phyloP scores from a whole-genome alignment of 2,797 vertebrate species.

The Rhabdophis nuchalis region DNA sequence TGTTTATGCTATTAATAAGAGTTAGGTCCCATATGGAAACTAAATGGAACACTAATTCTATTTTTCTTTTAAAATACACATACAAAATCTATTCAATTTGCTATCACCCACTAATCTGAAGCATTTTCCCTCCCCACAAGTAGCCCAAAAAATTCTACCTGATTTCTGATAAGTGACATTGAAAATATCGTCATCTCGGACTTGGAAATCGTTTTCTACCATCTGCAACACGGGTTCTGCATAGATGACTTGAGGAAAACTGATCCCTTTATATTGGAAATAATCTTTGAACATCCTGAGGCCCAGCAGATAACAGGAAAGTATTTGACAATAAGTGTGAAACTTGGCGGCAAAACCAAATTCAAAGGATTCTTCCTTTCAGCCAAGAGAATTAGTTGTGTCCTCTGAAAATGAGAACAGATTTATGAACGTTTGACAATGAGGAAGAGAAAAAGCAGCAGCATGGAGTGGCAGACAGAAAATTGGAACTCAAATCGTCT shows the following conservation, averaged over 20 bases:
- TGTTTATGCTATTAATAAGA: not conserved
- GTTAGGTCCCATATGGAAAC: not conserved
- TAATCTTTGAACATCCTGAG: constrained; percentile 49
- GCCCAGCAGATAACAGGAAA: not conserved
- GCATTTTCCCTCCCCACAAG: not conserved
- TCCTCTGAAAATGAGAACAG: not conserved
- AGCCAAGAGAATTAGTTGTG: not conserved
- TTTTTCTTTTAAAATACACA: not conserved
- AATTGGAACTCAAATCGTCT: not conserved
- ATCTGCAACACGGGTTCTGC: constrained; percentile 46
- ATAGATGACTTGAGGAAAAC: constrained; percentile 57
- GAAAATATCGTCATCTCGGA: constrained; percentile 66
- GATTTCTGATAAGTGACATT: constrained; percentile 70
- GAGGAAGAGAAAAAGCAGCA: not conserved
- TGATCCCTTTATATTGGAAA: constrained; percentile 64
- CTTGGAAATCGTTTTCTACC: constrained; percentile 46
- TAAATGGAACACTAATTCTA: not conserved
- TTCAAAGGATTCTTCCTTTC: not conserved
- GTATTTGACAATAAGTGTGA: not conserved
- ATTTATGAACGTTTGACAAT: not conserved
- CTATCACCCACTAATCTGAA: not conserved
- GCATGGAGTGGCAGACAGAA: not conserved
- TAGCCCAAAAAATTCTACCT: constrained; percentile 47
- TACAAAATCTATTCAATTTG: not conserved
- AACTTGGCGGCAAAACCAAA: not conserved